Evolutionary conservation across 2,888 invertebrate genomes (phyloP), one percentile per base, ranked within the genome.

Genomic region (Torymus tubicola): DNA sequence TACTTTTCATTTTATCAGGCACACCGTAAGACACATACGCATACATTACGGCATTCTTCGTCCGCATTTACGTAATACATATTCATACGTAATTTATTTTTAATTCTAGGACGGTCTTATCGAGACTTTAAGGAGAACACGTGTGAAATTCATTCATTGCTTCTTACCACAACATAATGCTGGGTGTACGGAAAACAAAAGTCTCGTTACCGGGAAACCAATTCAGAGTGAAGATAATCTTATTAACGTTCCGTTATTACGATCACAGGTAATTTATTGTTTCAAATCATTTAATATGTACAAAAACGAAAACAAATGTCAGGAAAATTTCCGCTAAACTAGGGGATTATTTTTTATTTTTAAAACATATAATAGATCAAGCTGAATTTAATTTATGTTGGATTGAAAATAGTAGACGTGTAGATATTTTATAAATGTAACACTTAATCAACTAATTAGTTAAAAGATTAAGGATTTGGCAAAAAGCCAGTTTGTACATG

Each of bases 81-180:
- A 13, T 58, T 58, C 14, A 68, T 73, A 57, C 24, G 60, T 65
- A 60, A 69, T 67, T 57, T 57, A 81, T 75, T 64, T 74, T 64
- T 52, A 21, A 84, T 91, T 91, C 11, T 89, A 95, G 95, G 99
- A 99, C 91, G 97, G 97, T 55, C 93, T 99, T 8, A 94, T 98
- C 80, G 98, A 98, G 90, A 97, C 97, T 1, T 89, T 99, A 80
- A 93, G 97, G 5, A 94, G 98, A 81, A 97, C 97, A 53, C 95
- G 95, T 89, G 92, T 97, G 69, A 96, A 97, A 90, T 99, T 98
- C 91, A 95, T 98, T 31, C 96, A 96, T 87, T 97, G 96, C 89
- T 92, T 96, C 84, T 91, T 98, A 91, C 95, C 98, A 86, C 94
- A 95, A 92, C 94, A 96, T 91, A 93, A 94, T 92, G 93, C 95